Evolutionary conservation across 2,113 vertebrate species (phyloP).

Genomic region (Pavo muticus): DNA sequence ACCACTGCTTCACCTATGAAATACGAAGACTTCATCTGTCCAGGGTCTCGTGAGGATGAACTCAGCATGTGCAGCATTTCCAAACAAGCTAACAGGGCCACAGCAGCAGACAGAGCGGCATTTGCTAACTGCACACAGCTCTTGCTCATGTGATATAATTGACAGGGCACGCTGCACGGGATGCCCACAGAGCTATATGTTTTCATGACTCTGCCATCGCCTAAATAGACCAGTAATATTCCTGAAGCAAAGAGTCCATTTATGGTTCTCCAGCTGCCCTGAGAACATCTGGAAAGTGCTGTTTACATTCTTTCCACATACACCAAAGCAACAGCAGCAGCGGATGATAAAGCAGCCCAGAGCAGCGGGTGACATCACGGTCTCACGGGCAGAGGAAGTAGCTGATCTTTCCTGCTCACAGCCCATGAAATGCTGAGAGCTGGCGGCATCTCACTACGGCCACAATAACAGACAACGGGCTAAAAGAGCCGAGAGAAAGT

Average conservation of each 20-base stretch:
- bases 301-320: slow-evolving; percentile 70
- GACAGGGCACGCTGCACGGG: not conserved
- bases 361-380: slow-evolving; percentile 71
- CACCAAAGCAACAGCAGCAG: slow-evolving; percentile 40
- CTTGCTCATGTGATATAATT: not conserved
- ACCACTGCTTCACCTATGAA: not conserved
- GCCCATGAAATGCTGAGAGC: slow-evolving; percentile 47
- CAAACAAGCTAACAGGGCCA: not conserved
- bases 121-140: not conserved
- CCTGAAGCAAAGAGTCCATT: slow-evolving; percentile 50
- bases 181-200: not conserved
- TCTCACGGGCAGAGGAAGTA: slow-evolving; percentile 70
- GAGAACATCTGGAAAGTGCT: slow-evolving; percentile 73
- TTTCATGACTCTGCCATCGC: not conserved
- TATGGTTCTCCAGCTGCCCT: slow-evolving; percentile 64
- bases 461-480: slow-evolving; percentile 61
- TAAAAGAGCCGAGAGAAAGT: slow-evolving; percentile 48
- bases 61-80: not conserved
- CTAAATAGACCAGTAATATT: not conserved
- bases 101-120: not conserved
- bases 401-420: slow-evolving; percentile 47
- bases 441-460: slow-evolving; percentile 46
- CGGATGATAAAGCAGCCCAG: slow-evolving; percentile 52
- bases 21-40: not conserved
- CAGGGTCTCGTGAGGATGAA: not conserved